These are phyloP conservation scores for Chrysolina oricalcia DNA, from an alignment of 2,888 invertebrate species.

Conservation along the genomic window DNA sequence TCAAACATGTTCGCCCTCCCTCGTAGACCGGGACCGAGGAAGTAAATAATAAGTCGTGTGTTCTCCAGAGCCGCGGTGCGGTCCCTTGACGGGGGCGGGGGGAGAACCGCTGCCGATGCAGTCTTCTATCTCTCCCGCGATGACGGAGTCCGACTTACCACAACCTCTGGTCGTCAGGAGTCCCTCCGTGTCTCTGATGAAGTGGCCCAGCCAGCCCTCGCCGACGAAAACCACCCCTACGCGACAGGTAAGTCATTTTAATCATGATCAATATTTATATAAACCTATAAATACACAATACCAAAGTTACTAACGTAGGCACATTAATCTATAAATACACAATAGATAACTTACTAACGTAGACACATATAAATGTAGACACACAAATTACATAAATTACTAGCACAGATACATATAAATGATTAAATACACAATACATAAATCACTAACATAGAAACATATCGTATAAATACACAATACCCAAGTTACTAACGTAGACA, in stretches of 20 bases:
- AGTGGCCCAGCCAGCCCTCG: slow-evolving; percentile 72
- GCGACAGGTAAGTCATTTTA: slow-evolving; percentile 71
- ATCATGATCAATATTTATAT: no score
- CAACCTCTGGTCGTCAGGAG: slow-evolving; percentile 82
- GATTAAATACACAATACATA: no score
- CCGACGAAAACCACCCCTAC: slow-evolving; percentile 62
- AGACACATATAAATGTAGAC: no score
- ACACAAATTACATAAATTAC: no score
- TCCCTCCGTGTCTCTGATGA: slow-evolving; percentile 78
- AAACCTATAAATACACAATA: no score
- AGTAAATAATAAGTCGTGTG: slow-evolving; percentile 28
- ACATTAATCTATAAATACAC: no score
- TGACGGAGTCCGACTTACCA: slow-evolving; percentile 79
- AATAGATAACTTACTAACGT: no score
- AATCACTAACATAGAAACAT: no score
- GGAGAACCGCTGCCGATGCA: slow-evolving; percentile 69
- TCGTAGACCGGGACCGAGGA: slow-evolving; percentile 1
- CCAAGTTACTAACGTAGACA: no score
- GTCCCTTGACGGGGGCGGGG: slow-evolving; percentile 77
- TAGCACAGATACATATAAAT: no score
- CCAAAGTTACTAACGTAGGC: no score
- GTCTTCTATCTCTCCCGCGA: slow-evolving; percentile 75
- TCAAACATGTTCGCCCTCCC: background rate
- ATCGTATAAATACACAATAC: no score
- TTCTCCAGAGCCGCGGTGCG: slow-evolving; percentile 80